Percentiles rank a stretch among this genome's conserved stretches.
phyloP scores from a whole-genome alignment of 2,113 vertebrate genomes.

The Chauna torquata region DNA sequence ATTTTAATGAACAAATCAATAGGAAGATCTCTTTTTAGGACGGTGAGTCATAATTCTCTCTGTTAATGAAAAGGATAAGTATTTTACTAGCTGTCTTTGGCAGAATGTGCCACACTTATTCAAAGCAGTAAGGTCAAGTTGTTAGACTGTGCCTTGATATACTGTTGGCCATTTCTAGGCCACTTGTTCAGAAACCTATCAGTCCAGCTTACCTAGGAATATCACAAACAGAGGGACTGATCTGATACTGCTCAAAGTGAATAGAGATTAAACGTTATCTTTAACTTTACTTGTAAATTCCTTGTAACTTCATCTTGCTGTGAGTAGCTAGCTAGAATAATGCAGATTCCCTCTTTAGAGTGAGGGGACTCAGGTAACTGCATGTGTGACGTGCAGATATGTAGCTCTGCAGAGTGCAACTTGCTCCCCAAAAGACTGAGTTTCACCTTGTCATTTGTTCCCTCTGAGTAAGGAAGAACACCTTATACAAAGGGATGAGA shows the following conservation, averaged over 20 bases:
- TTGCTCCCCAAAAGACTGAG: not conserved
- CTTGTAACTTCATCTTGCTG: not conserved
- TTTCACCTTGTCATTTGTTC: not conserved
- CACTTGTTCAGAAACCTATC: not conserved
- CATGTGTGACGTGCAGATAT: accelerated
- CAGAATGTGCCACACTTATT: not conserved
- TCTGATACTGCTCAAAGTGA: not conserved
- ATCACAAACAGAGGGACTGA: not conserved
- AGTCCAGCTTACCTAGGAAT: not conserved
- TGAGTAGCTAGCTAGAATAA: not conserved
- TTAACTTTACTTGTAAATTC: not conserved
- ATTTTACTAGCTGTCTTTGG: not conserved
- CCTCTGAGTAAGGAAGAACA: not conserved
- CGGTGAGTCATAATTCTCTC: not conserved
- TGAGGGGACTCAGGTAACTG: not conserved
- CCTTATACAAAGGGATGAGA: not conserved
- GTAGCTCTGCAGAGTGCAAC: not conserved
- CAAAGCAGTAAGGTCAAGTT: not conserved
- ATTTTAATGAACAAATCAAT: not conserved
- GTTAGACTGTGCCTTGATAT: not conserved
- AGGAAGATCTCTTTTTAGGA: not conserved
- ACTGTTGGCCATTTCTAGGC: not conserved
- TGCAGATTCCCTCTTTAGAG: not conserved
- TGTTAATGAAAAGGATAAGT: not conserved
- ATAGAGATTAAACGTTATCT: not conserved